Conservation (phyloP, 2,113 vertebrate genomes). For the Pomatostomus ruficeps region DNA sequence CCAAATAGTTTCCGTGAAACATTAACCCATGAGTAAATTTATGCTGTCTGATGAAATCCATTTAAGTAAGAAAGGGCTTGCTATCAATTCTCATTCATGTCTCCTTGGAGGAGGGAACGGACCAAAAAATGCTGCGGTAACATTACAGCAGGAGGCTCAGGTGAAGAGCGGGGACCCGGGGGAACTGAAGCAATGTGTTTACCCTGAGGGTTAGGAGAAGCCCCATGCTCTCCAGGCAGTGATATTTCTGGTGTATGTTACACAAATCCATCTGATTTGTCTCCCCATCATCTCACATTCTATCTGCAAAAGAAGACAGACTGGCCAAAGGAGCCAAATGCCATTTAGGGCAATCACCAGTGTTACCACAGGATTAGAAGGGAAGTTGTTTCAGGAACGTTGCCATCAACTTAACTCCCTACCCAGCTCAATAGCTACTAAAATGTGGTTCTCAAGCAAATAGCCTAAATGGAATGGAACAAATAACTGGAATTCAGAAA, state of each 20-base stretch:
- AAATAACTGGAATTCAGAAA: neutral
- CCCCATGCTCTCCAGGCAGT: neutral
- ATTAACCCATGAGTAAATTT: neutral
- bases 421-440: neutral
- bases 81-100: neutral
- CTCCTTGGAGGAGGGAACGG: neutral
- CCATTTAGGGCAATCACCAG: neutral
- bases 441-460: neutral
- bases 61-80: neutral
- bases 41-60: neutral
- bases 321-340: neutral
- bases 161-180: neutral
- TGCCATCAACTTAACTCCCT: neutral
- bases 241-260: neutral
- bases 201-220: neutral
- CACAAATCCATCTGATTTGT: neutral
- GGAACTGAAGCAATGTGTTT: neutral
- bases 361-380: neutral
- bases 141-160: neutral
- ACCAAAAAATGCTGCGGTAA: neutral
- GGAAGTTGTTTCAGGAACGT: neutral
- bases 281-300: neutral
- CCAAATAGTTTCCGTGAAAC: neutral
- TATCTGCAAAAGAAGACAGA: neutral
- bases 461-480: neutral